Evolutionary conservation across 2,797 vertebrate genomes (phyloP).

Genomic region (Amazonetta brasiliensis): DNA sequence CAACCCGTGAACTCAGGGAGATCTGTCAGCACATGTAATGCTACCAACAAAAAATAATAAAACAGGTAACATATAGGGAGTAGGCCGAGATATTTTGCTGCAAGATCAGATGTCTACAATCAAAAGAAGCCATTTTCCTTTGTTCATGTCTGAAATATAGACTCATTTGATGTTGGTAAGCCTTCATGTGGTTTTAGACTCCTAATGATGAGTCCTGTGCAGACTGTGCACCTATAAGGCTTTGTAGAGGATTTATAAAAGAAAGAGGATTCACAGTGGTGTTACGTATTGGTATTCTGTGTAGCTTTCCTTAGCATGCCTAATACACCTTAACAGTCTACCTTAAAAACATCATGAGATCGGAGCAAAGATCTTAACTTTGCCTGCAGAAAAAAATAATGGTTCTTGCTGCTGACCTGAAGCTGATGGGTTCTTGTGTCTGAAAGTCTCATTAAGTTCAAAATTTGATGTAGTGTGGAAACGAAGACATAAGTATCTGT

Average conservation of each 20-base stretch:
- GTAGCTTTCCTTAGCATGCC: background rate
- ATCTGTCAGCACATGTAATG: background rate
- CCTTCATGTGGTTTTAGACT: background rate
- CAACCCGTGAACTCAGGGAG: constrained; percentile 6
- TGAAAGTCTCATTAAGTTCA: background rate
- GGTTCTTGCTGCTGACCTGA: background rate
- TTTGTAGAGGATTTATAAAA: constrained; percentile 14
- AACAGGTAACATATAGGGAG: background rate
- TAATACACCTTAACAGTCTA: background rate
- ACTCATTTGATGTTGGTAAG: background rate
- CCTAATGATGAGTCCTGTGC: background rate
- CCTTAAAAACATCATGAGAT: background rate
- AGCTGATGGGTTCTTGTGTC: background rate
- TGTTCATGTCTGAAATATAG: background rate
- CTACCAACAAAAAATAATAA: background rate
- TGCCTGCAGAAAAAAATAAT: background rate
- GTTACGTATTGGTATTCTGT: background rate
- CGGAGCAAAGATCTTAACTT: background rate
- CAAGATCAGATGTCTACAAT: background rate
- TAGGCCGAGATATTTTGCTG: background rate
- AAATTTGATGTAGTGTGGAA: background rate
- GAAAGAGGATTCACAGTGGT: background rate
- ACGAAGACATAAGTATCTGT: background rate
- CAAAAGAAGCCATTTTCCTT: constrained; percentile 24
- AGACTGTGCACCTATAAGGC: background rate